Evolutionary conservation across 2,797 vertebrate genomes (phyloP).

Genomic region (Rhynchotus rufescens): DNA sequence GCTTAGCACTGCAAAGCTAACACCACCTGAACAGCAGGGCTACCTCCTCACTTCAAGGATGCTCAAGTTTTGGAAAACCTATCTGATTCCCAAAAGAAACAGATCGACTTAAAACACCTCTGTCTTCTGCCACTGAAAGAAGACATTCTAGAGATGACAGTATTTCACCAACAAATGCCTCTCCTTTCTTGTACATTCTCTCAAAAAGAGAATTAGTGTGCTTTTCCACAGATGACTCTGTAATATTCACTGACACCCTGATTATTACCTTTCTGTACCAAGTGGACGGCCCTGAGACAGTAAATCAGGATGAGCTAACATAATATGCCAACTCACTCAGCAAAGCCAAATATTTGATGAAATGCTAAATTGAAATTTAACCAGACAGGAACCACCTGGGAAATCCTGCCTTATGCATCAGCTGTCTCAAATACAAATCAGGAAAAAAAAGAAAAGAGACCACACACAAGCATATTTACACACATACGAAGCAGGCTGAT

Average conservation of each 20-base stretch:
- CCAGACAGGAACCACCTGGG: slow-evolving; percentile 66
- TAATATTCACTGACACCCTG: slow-evolving; percentile 75
- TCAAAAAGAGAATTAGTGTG: slow-evolving; percentile 28
- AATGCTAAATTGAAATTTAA: slow-evolving; percentile 76
- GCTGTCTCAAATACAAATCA: slow-evolving; percentile 3
- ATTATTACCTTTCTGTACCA: slow-evolving; percentile 71
- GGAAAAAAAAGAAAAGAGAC: background rate
- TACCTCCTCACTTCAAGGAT: background rate
- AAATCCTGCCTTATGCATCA: slow-evolving; percentile 58
- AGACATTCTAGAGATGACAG: slow-evolving; percentile 15
- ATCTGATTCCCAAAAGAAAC: background rate
- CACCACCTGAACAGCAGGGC: background rate
- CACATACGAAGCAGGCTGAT: rapidly evolving
- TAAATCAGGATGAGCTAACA: slow-evolving; percentile 75
- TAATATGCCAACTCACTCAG: slow-evolving; percentile 69
- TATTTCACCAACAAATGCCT: slow-evolving; percentile 47
- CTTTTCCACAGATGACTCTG: slow-evolving; percentile 73
- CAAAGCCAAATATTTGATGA: slow-evolving; percentile 78
- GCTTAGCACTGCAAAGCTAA: background rate
- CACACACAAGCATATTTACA: background rate
- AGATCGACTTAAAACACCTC: background rate
- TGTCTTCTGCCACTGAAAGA: background rate
- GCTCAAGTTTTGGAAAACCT: background rate
- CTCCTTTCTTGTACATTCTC: background rate
- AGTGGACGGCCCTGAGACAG: slow-evolving; percentile 72